phyloP scores from a whole-genome alignment of 2,113 vertebrate species.

The Cettia cetti region DNA sequence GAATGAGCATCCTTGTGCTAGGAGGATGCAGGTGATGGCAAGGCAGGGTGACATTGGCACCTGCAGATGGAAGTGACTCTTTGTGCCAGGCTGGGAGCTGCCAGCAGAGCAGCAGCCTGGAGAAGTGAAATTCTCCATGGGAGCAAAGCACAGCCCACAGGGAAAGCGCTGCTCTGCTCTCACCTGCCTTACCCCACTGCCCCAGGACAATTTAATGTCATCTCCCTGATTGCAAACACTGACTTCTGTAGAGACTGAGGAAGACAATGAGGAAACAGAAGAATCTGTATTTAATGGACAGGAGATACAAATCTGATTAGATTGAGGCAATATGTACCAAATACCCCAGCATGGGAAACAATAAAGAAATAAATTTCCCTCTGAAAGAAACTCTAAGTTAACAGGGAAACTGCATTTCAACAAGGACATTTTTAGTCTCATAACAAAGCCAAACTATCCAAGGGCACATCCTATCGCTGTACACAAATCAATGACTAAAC shows the following conservation, averaged over 20 bases:
- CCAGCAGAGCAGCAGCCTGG: not conserved
- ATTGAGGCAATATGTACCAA: not conserved
- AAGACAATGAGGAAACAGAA: not conserved
- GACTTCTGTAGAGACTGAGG: not conserved
- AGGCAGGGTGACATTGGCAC: not conserved
- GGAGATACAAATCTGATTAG: not conserved
- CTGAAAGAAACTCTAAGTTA: not conserved
- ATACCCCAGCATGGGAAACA: not conserved
- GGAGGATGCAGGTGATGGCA: not conserved
- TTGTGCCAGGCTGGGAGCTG: not conserved
- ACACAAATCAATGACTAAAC: not conserved
- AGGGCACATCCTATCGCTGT: not conserved
- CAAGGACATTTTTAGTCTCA: not conserved
- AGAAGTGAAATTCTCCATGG: not conserved
- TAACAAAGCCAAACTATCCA: not conserved
- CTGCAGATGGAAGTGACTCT: not conserved
- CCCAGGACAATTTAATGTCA: fast-evolving
- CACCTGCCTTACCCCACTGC: not conserved
- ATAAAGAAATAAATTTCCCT: not conserved
- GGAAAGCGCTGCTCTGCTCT: not conserved
- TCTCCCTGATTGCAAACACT: not conserved
- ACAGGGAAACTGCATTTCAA: not conserved
- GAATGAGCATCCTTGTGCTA: not conserved
- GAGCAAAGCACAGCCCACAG: not conserved
- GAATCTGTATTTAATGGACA: not conserved